Evolutionary conservation across 2,797 vertebrate species (phyloP).

Genomic region (Alectoris magna): DNA sequence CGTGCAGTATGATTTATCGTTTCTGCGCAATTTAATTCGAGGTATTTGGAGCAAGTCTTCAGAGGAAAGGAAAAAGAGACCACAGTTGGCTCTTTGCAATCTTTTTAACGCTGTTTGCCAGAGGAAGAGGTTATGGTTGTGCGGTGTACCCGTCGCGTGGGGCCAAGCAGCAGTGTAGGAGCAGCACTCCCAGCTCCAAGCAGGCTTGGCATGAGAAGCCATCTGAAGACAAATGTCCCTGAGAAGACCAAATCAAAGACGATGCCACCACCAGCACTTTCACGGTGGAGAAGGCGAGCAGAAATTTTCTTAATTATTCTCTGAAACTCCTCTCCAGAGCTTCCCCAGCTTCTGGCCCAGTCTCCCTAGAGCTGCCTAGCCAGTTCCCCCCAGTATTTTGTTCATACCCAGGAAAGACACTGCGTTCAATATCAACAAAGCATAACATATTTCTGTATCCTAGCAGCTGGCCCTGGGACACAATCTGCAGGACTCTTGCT

Average conservation of each 20-base stretch:
- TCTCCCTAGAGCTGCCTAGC: neutral
- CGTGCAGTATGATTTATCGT: neutral
- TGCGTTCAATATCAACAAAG: neutral
- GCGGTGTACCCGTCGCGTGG: neutral
- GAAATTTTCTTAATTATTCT: neutral
- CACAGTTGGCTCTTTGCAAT: neutral
- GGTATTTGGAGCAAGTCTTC: constrained; percentile 18
- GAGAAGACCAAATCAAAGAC: neutral
- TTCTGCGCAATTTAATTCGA: neutral
- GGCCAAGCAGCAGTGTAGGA: neutral
- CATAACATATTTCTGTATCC: neutral
- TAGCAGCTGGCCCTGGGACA: constrained; percentile 6
- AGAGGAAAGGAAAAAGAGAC: neutral
- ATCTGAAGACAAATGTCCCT: neutral
- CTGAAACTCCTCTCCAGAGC: neutral
- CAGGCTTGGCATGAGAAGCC: neutral
- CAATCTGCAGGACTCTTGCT: neutral
- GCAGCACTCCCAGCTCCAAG: neutral
- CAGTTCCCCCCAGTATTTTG: neutral
- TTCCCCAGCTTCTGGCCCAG: neutral
- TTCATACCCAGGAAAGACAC: neutral
- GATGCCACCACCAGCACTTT: neutral
- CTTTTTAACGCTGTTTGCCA: constrained; percentile 12
- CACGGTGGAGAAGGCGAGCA: neutral
- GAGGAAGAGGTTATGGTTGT: constrained; percentile 33